Percentiles rank a stretch among this genome's conserved stretches.
phyloP scores from a whole-genome alignment of 2,113 vertebrate species.

The Aramus guarauna region DNA sequence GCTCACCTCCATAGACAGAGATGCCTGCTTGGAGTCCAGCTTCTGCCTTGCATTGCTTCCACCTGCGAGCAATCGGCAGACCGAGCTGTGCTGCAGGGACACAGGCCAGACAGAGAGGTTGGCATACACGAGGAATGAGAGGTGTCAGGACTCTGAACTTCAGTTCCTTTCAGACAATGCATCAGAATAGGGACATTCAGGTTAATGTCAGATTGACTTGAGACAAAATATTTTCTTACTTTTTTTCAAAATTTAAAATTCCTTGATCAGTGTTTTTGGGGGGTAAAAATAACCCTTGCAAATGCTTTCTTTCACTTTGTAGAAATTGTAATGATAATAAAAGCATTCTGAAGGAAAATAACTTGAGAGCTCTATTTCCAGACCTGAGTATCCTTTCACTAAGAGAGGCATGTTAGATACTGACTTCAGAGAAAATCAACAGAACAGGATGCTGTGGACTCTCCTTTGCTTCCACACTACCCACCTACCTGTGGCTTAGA shows the following conservation, averaged over 20 bases:
- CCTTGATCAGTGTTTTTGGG: not conserved
- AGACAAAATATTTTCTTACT: not conserved
- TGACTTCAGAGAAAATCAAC: not conserved
- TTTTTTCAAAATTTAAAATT: not conserved
- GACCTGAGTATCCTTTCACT: not conserved
- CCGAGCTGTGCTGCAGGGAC: not conserved
- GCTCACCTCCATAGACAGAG: accelerated
- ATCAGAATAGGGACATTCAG: not conserved
- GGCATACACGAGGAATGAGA: not conserved
- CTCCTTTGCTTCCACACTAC: not conserved
- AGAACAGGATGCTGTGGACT: not conserved
- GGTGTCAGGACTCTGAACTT: not conserved
- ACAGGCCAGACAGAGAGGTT: not conserved
- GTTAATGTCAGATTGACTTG: not conserved
- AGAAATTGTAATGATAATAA: not conserved
- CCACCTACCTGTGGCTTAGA: not conserved
- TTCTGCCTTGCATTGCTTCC: not conserved
- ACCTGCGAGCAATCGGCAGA: not conserved
- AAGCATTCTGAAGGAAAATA: not conserved
- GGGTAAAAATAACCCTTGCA: not conserved
- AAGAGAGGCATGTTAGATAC: not conserved
- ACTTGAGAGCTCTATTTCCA: not conserved
- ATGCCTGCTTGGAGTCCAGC: not conserved
- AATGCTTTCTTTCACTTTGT: not conserved
- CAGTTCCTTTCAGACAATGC: not conserved